Evolutionary conservation across 2,113 vertebrate species (phyloP), one percentile per base, ranked within the genome.

Genomic region (Oceanites oceanicus): DNA sequence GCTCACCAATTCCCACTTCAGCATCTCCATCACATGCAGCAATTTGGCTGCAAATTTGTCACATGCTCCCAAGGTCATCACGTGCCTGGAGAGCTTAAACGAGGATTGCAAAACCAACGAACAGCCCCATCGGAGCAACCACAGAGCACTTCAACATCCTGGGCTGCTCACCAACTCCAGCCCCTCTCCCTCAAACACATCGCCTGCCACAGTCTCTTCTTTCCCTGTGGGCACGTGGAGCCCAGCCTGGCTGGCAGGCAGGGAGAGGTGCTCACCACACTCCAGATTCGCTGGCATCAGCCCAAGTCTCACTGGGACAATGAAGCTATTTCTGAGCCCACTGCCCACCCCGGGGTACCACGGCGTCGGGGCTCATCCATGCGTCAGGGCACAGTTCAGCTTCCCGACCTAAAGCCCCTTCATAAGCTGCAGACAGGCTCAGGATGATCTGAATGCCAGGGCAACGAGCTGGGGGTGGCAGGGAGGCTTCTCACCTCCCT

Each of bases 61-160:
- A 83, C 71, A 11, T 1, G 59, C 49, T 83, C 38, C 89, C 93
- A 94, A 95, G 96, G 96, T 94, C 93, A 94, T 19, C n/a, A 11
- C 1, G 6, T n/a, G 87, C 70, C 66, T 26, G 23, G 26, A 68
- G 92, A 66, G 70, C 68, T 89, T 84, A 72, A 86, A 71, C 34
- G 14, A 16, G 86, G 55, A 5, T 9, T 70, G 91, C 1, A 0
- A 45, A 65, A 36, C 68, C 83, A 67, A 16, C 26, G 71, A 67
- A 16, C 26, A 74, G 75, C 27, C 40, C 58, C 63, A 40, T 1
- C 21, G 13, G 36, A 88, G n/a, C 14, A 65, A 44, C 40, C 0
- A 0, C 36, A 70, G 50, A 67, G 61, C 20, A 1, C 55, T 11
- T 13, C 27, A 12, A 3, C 17, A 16, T 3, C 50, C 32, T 2